Evolutionary conservation across 2,113 vertebrate genomes (phyloP), one percentile per base, ranked within the genome.

Genomic region (Mesoclemmys tuberculata): DNA sequence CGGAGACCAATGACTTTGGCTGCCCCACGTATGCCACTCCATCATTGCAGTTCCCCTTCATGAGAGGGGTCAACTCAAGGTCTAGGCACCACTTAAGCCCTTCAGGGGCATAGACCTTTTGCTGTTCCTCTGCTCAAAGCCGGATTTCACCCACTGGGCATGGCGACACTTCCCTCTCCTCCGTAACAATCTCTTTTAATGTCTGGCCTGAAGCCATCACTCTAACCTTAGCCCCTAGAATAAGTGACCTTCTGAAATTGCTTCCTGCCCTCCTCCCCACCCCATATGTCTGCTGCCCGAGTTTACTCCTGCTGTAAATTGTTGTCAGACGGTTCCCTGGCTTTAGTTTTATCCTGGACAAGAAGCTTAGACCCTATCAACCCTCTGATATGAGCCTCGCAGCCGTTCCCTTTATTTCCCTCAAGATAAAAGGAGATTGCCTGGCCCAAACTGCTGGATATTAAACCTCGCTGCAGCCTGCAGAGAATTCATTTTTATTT

Each of bases 391-490:
- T 84, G 49, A 92, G 83, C 85, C 81, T 92, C 71, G 3, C 74
- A 11, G 71, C 55, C 55, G 71, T 79, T 55, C 29, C 80, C 77
- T 87, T 92, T 83, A 92, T 92, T 84, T 84, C 90, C 85, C 85
- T 64, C 90, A 61, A 87, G 85, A 87, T 88, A 88, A 79, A 92
- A 79, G 80, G 71, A 78, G 80, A 92, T 87, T 78, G 80, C 90
- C 68, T 78, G 55, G 68, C 55, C 90, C 38, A 48, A 71, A 79
- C 54, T 35, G n/a, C 71, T 16, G 49, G 85, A 87, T 92, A 88
- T 87, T 87, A 88, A 92, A 55, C 29, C 35, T 46, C 5, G 6
- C 61, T 44, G 75, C 41, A 71, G 55, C 82, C 82, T 71, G 77
- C 80, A 54, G 77, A 61, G 80, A 92, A 71, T 92, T 88, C 80